Evolutionary conservation across 2,113 vertebrate species (phyloP).

Genomic region (Recurvirostra avosetta): DNA sequence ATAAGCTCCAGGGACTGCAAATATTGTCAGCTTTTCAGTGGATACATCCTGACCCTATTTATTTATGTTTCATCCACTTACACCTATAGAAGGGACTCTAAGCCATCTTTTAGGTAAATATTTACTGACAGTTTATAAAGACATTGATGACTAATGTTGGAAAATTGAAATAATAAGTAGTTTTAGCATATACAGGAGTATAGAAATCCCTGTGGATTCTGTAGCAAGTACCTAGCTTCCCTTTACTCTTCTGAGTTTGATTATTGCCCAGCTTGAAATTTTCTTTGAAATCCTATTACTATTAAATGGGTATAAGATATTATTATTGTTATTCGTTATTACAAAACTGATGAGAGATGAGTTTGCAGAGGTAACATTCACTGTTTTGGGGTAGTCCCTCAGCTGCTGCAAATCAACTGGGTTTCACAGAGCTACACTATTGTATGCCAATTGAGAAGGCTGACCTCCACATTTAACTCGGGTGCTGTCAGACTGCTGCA

Average conservation of each 20-base stretch:
- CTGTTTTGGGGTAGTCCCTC: neutral
- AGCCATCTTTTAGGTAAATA: neutral
- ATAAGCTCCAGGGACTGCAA: neutral
- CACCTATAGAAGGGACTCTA: neutral
- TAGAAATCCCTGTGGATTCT: neutral
- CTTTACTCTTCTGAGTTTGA: neutral
- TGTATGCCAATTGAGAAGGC: neutral
- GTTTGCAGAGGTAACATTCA: neutral
- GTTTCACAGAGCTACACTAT: neutral
- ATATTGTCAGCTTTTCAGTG: neutral
- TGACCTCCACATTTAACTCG: neutral
- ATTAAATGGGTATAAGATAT: neutral
- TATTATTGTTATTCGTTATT: neutral
- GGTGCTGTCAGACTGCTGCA: neutral
- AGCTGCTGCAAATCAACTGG: neutral
- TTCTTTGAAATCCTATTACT: neutral
- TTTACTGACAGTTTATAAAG: neutral
- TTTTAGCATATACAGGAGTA: neutral
- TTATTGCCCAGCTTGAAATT: neutral
- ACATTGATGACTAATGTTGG: neutral
- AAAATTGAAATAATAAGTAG: neutral
- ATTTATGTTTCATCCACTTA: neutral
- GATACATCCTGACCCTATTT: neutral
- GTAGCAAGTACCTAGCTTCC: neutral
- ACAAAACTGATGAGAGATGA: neutral